These are phyloP conservation scores for Poeciliopsis retropinna DNA, from an alignment of 2,113 vertebrate species.

Conservation along the genomic window DNA sequence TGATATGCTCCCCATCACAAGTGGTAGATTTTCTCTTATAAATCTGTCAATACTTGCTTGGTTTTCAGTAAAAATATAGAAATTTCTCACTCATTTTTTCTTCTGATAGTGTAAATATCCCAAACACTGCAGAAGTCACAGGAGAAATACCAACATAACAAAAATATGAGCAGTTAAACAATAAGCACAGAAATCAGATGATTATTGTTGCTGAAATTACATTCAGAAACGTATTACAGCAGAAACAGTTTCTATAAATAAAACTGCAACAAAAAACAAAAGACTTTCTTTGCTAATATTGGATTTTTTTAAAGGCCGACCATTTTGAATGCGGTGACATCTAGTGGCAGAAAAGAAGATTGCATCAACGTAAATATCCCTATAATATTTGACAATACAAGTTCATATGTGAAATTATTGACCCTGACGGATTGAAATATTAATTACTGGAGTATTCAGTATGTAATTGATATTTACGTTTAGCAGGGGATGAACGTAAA, in stretches of 20 bases:
- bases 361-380: not conserved
- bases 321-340: not conserved
- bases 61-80: conserved; percentile 58
- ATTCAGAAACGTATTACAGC: not conserved
- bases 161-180: not conserved
- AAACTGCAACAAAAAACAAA: conserved; percentile 1
- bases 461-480: not conserved
- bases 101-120: not conserved
- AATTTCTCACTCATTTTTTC: conserved; percentile 10
- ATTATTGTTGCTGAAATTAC: conserved; percentile 1
- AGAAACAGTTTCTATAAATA: conserved; percentile 1
- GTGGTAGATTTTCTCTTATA: not conserved
- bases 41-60: conserved; percentile 21
- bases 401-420: too few relatives aligned
- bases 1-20: conserved; percentile 18
- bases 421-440: too few relatives aligned
- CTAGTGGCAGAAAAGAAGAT: not conserved
- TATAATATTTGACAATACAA: not conserved
- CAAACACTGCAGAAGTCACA: conserved; percentile 39
- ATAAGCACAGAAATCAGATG: conserved; percentile 1
- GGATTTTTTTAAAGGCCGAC: not conserved
- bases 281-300: not conserved
- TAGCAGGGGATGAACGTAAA: not conserved
- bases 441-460: not conserved
- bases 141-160: not conserved